phyloP scores from a whole-genome alignment of 1,140 invertebrate species.

The Myzus persicae region DNA sequence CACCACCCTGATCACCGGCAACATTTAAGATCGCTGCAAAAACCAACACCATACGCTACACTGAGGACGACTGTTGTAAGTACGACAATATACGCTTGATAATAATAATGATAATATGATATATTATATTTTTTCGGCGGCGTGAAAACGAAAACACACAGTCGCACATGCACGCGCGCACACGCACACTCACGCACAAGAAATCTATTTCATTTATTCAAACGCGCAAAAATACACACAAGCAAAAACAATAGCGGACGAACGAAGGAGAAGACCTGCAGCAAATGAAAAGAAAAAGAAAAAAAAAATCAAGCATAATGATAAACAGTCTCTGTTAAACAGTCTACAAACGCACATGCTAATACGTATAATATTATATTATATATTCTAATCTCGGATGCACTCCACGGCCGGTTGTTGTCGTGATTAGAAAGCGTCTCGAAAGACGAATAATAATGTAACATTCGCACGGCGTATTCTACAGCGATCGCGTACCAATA shows the following conservation, averaged over 20 bases:
- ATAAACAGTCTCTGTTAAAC: background rate
- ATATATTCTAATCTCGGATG: constrained; percentile 35
- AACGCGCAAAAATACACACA: constrained; percentile 15
- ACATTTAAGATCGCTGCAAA: constrained; percentile 53
- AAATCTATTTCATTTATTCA: background rate
- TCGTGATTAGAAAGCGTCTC: constrained; percentile 49
- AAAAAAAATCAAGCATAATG: constrained; percentile 5
- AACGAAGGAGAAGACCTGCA: background rate
- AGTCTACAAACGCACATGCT: constrained; percentile 41
- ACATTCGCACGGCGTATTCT: background rate
- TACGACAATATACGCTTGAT: too few relatives aligned
- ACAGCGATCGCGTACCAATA: background rate
- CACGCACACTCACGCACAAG: background rate
- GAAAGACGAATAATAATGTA: constrained; percentile 12
- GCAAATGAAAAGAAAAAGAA: background rate
- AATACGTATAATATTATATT: background rate
- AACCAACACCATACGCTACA: constrained; percentile 21
- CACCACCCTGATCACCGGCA: constrained; percentile 58
- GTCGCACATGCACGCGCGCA: background rate
- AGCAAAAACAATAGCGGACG: constrained; percentile 23
- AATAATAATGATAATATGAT: too few relatives aligned
- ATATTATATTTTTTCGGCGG: background rate
- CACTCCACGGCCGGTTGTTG: constrained; percentile 19
- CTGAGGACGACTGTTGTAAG: background rate
- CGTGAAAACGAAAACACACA: background rate